These are phyloP conservation scores for Lagopus leucura DNA, from an alignment of 2,113 vertebrate species.

Conservation along the genomic window DNA sequence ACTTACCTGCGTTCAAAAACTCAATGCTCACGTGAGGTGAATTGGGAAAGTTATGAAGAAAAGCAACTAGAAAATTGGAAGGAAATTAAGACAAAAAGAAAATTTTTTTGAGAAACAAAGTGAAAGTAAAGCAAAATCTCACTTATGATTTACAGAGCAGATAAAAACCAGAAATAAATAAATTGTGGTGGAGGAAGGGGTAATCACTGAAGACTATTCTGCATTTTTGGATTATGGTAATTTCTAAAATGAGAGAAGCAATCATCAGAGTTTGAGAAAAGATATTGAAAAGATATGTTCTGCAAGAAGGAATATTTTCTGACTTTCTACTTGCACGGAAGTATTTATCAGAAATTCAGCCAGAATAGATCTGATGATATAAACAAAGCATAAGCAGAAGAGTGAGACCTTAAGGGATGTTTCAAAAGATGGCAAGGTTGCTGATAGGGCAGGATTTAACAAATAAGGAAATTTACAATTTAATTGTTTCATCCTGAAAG, in stretches of 20 bases:
- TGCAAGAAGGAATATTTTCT: conserved; percentile 5
- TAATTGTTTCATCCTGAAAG: not conserved
- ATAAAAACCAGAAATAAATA: not conserved
- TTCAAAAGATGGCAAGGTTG: not conserved
- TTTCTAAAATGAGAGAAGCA: not conserved
- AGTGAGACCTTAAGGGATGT: fast-evolving
- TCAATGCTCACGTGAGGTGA: not conserved
- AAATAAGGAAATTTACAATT: not conserved
- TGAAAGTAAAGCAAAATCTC: not conserved
- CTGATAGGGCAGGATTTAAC: not conserved
- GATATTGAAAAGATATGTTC: not conserved
- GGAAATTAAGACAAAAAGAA: not conserved
- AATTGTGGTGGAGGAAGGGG: not conserved
- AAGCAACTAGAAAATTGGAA: not conserved
- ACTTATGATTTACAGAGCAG: not conserved
- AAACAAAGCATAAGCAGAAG: not conserved
- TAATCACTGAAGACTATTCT: not conserved
- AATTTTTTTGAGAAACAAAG: not conserved
- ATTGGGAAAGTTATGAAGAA: not conserved
- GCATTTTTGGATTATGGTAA: not conserved
- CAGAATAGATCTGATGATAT: not conserved
- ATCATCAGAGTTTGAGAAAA: not conserved
- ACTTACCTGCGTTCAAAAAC: not conserved
- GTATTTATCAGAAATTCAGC: not conserved
- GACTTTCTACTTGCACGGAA: not conserved